Evolutionary conservation across 2,888 invertebrate species (phyloP).

Genomic region (Aethes cnicana): DNA sequence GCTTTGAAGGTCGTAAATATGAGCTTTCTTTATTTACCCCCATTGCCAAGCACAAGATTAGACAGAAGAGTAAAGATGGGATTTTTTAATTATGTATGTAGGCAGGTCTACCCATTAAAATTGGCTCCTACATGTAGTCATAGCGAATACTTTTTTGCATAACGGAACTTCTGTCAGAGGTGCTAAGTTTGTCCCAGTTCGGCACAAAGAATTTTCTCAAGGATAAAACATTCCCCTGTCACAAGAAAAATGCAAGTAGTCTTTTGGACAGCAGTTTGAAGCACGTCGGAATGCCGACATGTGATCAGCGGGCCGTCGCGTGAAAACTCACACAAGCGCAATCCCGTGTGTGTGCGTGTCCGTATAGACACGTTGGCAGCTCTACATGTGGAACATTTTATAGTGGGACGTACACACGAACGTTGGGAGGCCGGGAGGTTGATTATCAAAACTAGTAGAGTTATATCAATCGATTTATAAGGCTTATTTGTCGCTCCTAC

Average conservation of each 20-base stretch:
- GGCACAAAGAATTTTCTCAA: constrained; percentile 15
- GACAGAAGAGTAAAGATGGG: no score
- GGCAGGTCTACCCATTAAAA: no score
- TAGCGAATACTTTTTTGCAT: background rate
- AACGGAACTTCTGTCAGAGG: background rate
- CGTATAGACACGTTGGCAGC: constrained; percentile 51
- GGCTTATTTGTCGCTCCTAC: constrained; percentile 5
- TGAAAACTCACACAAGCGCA: constrained; percentile 48
- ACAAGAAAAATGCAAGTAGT: constrained; percentile 40
- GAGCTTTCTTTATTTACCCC: no score
- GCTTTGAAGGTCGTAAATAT: no score
- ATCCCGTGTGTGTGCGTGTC: constrained; percentile 53
- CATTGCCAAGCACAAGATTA: no score
- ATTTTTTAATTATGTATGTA: no score
- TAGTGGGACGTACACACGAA: constrained; percentile 3
- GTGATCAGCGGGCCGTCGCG: constrained; percentile 68
- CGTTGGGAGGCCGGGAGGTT: constrained; percentile 9
- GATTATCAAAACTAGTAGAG: constrained; percentile 21
- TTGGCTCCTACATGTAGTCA: no score
- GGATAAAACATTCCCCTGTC: constrained; percentile 35
- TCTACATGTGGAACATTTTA: constrained; percentile 37
- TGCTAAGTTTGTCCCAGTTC: no score
- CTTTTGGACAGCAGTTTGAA: constrained; percentile 45
- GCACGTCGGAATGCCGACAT: constrained; percentile 70
- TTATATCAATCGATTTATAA: constrained; percentile 15